A percentile compares a stretch with the other conserved stretches of the same genome.
Evolutionary conservation across 2,113 vertebrate species (phyloP).

Genomic region (Myrmecobius fasciatus): DNA sequence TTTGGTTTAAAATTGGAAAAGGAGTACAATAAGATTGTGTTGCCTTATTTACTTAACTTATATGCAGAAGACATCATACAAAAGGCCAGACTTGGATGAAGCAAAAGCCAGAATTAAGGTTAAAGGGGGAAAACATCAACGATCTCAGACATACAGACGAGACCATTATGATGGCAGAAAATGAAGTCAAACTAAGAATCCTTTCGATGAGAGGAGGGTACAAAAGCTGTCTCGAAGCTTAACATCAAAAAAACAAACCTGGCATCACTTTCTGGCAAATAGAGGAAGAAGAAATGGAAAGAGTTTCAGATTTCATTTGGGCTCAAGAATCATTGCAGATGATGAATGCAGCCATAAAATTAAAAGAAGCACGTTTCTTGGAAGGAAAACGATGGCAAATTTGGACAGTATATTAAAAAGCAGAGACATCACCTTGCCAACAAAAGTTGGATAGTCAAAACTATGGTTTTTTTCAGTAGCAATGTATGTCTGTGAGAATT

Average conservation of each 20-base stretch:
- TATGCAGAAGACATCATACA: neutral
- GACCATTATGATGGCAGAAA: neutral
- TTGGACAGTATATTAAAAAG: neutral
- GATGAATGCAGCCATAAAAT: neutral
- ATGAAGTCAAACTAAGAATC: neutral
- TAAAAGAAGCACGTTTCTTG: neutral
- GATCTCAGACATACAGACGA: neutral
- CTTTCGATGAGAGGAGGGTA: neutral
- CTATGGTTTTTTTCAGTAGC: neutral
- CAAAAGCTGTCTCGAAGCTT: neutral
- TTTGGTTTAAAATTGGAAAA: too few species aligned
- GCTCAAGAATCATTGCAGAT: neutral
- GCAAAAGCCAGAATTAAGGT: neutral
- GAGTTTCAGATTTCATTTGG: neutral
- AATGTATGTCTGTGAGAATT: neutral
- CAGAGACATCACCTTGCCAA: neutral
- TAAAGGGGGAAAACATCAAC: neutral
- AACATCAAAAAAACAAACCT: neutral
- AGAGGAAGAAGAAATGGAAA: neutral
- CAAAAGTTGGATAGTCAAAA: neutral
- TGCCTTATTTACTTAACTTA: neutral
- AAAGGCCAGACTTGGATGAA: neutral
- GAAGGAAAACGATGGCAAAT: neutral
- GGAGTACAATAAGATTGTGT: too few species aligned
- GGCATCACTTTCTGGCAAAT: neutral